Evolutionary conservation across 1,140 invertebrate species (phyloP), one percentile per base, ranked within the genome.

Genomic region (Episyrphus balteatus): DNA sequence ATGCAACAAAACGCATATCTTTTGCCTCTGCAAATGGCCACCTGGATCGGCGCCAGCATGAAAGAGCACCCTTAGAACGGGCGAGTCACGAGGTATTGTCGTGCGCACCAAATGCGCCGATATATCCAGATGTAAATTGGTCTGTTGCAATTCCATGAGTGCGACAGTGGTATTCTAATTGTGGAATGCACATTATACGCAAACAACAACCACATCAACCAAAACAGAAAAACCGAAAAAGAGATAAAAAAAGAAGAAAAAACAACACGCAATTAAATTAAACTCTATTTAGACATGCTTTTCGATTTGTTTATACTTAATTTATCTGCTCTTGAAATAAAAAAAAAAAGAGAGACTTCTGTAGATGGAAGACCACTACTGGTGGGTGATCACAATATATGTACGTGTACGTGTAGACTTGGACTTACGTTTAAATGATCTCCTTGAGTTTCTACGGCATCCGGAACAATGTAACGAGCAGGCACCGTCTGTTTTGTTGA

Each of bases 401-500:
- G 21, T 26, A 26, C 21, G 21, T 5, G 21, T 26, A 26, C 21
- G 8, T 26, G 21, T 3, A 26, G 21, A 8, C 21, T 13, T 34
- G 13, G 37, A 58, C 63, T 64, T 53, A 66, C 63, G 47, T 53
- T 66, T 18, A 64, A 46, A 46, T 62, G 62, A 39, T 66, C 62
- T 17, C 54, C 54, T 51, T 71, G 51, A 12, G 66, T 60, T 49
- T 80, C 82, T 50, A 86, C 68, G 0, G 84, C 81, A 63, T 88
- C 86, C 0, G 86, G 86, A 12, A 90, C 84, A 47, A 88, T 79
- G 57, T 87, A 88, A n/a, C 86, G 73, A 0, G 87, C 86, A n/a
- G 88, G 88, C 13, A 93, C 88, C 1, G 88, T 92, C 69, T 93
- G 88, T 58, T 92, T 92, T 26, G 88, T 92, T 51, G 86, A 89